Conservation (phyloP, 2,888 invertebrate genomes). For the Pammene aurita region DNA sequence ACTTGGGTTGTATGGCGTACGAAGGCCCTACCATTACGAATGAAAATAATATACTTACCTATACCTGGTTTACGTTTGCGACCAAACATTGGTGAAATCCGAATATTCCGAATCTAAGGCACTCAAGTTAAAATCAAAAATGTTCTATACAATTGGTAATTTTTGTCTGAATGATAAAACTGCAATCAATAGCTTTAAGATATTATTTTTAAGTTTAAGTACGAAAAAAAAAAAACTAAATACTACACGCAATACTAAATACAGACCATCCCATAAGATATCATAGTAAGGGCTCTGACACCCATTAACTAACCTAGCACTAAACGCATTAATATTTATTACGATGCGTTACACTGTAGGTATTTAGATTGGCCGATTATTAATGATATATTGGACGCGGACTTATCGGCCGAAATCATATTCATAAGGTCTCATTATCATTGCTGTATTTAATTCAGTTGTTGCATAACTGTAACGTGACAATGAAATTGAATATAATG, state of each 20-base stretch:
- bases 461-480: slow-evolving; percentile 3
- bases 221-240: too few relatives aligned
- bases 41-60: not conserved
- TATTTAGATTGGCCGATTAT: slow-evolving; percentile 43
- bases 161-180: too few relatives aligned
- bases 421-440: slow-evolving; percentile 33
- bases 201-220: too few relatives aligned
- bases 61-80: too few relatives aligned
- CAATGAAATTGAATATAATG: slow-evolving; percentile 5
- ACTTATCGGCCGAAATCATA: slow-evolving; percentile 27
- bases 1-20: slow-evolving; percentile 23
- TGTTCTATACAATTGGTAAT: too few relatives aligned
- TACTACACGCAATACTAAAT: too few relatives aligned
- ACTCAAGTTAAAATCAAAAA: too few relatives aligned
- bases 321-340: slow-evolving; percentile 63
- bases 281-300: slow-evolving; percentile 44
- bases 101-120: too few relatives aligned
- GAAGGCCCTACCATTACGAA: slow-evolving; percentile 17
- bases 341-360: slow-evolving; percentile 39
- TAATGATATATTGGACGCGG: slow-evolving; percentile 38
- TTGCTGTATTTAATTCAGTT: slow-evolving; percentile 23
- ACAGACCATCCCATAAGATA: not conserved
- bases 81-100: too few relatives aligned
- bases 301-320: slow-evolving; percentile 55
- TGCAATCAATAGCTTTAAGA: too few relatives aligned